These are phyloP conservation scores for Odontesthes bonariensis DNA, from an alignment of 2,113 vertebrate species.

Conservation along the genomic window DNA sequence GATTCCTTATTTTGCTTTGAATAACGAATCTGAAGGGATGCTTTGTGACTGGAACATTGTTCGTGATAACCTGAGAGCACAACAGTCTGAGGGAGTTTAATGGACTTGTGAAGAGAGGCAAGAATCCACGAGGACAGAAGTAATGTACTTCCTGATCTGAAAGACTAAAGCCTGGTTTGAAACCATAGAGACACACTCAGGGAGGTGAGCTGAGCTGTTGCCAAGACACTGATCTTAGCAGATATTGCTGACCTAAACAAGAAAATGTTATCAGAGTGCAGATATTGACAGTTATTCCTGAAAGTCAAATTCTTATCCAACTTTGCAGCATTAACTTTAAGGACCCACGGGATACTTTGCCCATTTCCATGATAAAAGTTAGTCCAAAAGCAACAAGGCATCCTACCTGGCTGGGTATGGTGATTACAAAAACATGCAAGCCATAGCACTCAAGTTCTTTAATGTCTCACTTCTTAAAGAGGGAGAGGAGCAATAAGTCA, in stretches of 20 bases:
- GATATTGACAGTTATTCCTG: background rate
- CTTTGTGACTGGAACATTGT: background rate
- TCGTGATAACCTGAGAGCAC: background rate
- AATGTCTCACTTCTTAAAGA: too few species aligned
- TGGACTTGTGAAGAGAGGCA: background rate
- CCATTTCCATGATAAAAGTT: constrained; percentile 2
- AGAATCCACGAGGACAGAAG: background rate
- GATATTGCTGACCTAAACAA: constrained; percentile 5
- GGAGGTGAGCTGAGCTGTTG: background rate
- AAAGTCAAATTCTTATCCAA: background rate
- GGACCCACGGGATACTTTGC: background rate
- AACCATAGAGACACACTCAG: background rate
- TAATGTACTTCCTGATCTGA: background rate
- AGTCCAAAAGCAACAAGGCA: background rate
- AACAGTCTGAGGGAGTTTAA: background rate
- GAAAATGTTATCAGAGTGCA: background rate
- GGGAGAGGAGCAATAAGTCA: too few species aligned
- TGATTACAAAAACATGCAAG: background rate
- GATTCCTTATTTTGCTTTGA: background rate
- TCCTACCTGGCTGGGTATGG: background rate
- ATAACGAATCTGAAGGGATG: background rate
- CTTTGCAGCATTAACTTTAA: background rate
- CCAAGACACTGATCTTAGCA: background rate
- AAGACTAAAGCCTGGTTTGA: background rate
- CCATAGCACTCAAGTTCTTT: too few species aligned